Evolutionary conservation across 2,113 vertebrate species (phyloP).

Genomic region (Poeciliopsis turrubarensis): DNA sequence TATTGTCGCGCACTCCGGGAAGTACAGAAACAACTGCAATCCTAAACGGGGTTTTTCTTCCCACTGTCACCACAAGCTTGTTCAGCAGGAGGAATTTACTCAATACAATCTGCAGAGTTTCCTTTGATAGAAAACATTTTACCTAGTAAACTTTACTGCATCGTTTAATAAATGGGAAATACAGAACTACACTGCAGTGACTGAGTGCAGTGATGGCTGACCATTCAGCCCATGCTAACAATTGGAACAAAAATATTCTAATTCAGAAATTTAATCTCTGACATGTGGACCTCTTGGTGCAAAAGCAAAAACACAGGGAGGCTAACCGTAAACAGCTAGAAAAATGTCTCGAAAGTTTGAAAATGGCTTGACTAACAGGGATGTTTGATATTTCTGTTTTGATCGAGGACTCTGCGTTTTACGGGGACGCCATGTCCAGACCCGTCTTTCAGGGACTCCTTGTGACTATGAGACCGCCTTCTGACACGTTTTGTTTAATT

Average conservation of each 20-base stretch:
- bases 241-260: neutral
- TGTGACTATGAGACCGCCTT: neutral
- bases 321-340: no score
- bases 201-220: neutral
- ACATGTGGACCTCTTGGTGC: no score
- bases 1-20: neutral
- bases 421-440: neutral
- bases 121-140: no score
- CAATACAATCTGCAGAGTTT: no score
- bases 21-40: neutral
- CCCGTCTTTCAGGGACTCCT: neutral
- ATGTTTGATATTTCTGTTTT: neutral
- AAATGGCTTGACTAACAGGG: neutral
- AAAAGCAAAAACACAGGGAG: no score
- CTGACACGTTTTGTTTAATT: neutral
- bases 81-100: no score
- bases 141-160: no score
- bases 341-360: neutral
- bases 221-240: neutral
- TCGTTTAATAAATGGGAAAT: neutral
- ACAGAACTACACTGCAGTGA: neutral
- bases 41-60: no score
- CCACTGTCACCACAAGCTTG: no score
- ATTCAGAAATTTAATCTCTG: neutral
- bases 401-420: neutral